A percentile compares a stretch with the other conserved stretches of the same genome.
Conservation (phyloP, 1,140 invertebrate species). For the fruit fly (Drosophila melanogaster) region Release_6_plus_ISO1_MT NC_004354.4:12304001-12304500, state of each 20-base stretch:
- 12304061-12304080: constrained; percentile 16
- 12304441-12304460: constrained; percentile 4
- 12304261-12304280: constrained; percentile 26
- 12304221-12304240: constrained; percentile 6
- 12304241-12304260: constrained; percentile 3
- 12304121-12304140: constrained; percentile 51
- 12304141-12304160: constrained; percentile 47
- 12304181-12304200: constrained; percentile 29
- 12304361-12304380: constrained; percentile 74
- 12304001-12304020: constrained; percentile 1
- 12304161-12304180: constrained; percentile 28
- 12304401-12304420: constrained; percentile 44
- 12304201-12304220: constrained; percentile 51
- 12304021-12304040: constrained; percentile 3
- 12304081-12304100: not conserved
- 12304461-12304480: no score
- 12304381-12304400: constrained; percentile 75
- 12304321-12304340: constrained; percentile 23
- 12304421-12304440: not conserved
- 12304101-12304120: constrained; percentile 18
- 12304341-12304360: constrained; percentile 52
- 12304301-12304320: constrained; percentile 38
- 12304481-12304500: not conserved
- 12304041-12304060: constrained; percentile 11
- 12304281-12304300: constrained; percentile 38